phyloP scores from a whole-genome alignment of 2,797 vertebrate species.

The Micropoecilia bifurca region DNA sequence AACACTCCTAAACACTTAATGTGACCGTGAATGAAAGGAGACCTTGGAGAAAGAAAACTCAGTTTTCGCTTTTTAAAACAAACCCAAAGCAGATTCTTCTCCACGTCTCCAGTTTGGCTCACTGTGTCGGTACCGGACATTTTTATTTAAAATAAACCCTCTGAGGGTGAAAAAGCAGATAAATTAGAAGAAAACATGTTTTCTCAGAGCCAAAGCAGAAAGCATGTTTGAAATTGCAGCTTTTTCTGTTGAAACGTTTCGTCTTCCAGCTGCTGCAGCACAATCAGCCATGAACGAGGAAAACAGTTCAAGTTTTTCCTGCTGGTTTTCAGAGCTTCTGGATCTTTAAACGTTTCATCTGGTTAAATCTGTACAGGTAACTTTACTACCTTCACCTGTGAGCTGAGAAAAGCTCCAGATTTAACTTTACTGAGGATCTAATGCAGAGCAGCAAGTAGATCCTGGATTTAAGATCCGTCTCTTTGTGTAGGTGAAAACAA shows the following conservation, averaged over 20 bases:
- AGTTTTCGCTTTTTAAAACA: not conserved
- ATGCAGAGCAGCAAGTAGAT: not conserved
- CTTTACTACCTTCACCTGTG: not conserved
- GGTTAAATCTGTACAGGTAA: not conserved
- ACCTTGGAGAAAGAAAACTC: constrained; percentile 13
- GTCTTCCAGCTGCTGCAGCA: not conserved
- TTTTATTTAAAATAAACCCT: not conserved
- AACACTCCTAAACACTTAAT: constrained; percentile 2
- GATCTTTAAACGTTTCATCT: not conserved
- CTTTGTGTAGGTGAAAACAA: too few species aligned
- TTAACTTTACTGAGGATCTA: not conserved
- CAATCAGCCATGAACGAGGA: not conserved
- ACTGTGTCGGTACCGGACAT: not conserved
- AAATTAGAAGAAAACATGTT: not conserved
- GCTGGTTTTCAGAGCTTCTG: not conserved
- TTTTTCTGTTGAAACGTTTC: not conserved
- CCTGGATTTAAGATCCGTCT: too few species aligned
- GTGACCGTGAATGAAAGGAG: not conserved
- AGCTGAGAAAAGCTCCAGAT: not conserved
- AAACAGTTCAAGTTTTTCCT: not conserved
- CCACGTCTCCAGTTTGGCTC: constrained; percentile 18
- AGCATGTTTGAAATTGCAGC: not conserved
- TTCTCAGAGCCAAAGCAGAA: not conserved
- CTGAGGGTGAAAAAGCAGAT: not conserved
- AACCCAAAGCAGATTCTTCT: constrained; percentile 13